A percentile compares a stretch with the other conserved stretches of the same genome.
Evolutionary conservation across 2,888 invertebrate species (phyloP).

Genomic region (Hypercompe scribonia): DNA sequence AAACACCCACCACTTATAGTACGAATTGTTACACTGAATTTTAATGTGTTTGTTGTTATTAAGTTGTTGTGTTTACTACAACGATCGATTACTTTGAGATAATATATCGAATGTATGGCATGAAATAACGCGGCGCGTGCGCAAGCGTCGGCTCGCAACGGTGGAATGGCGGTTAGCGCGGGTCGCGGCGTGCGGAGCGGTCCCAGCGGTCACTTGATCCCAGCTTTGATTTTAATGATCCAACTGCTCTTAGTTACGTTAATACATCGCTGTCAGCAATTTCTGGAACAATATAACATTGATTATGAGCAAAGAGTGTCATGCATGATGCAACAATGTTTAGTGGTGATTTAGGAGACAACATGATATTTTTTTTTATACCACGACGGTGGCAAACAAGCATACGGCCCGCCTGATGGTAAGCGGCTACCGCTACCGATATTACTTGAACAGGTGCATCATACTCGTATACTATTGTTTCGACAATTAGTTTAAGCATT

Average conservation of each 20-base stretch:
- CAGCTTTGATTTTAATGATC: constrained; percentile 71
- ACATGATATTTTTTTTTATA: too few species aligned
- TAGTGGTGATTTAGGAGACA: constrained; percentile 16
- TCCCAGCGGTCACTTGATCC: constrained; percentile 63
- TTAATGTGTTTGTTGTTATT: constrained; percentile 50
- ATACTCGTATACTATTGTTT: constrained; percentile 18
- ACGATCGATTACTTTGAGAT: constrained; percentile 55
- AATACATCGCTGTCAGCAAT: constrained; percentile 52
- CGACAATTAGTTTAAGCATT: constrained; percentile 24
- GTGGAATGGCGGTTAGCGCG: constrained; percentile 66
- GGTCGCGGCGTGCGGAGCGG: constrained; percentile 57
- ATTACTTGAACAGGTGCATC: constrained; percentile 41
- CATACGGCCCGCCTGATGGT: too few species aligned
- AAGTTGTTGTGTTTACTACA: constrained; percentile 59
- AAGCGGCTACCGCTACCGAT: too few species aligned
- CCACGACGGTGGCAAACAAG: too few species aligned
- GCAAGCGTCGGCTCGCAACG: constrained; percentile 64
- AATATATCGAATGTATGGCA: constrained; percentile 42
- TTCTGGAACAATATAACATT: constrained; percentile 51
- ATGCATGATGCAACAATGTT: constrained; percentile 15
- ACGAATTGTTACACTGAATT: constrained; percentile 55
- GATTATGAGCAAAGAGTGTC: constrained; percentile 25
- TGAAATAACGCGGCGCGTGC: constrained; percentile 57
- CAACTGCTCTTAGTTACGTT: constrained; percentile 48
- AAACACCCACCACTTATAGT: constrained; percentile 55